A percentile compares a stretch with the other conserved stretches of the same genome.
Conservation (phyloP, 2,113 vertebrate genomes). For the Anolis carolinensis region DNA sequence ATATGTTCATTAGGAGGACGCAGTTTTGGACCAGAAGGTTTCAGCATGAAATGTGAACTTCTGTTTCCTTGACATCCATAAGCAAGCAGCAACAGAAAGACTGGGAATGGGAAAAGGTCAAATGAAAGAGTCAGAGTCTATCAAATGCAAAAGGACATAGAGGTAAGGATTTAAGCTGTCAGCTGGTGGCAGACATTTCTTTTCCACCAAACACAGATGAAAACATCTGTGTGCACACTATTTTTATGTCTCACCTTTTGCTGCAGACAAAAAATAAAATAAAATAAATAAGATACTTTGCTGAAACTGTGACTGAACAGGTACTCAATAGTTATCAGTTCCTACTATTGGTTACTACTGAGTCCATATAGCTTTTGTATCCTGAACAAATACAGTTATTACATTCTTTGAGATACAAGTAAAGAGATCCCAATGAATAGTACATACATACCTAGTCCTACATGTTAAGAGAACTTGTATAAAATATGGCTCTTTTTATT, state of each 20-base stretch:
- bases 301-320: background rate
- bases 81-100: background rate
- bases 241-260: background rate
- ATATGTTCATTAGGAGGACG: background rate
- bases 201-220: background rate
- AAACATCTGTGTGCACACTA: background rate
- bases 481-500: too few relatives aligned
- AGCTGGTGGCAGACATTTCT: background rate
- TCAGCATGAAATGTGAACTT: background rate
- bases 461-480: too few relatives aligned
- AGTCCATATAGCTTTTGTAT: background rate
- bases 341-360: background rate
- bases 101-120: background rate
- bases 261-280: background rate
- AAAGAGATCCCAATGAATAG: background rate
- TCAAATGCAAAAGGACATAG: background rate
- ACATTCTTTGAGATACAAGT: background rate
- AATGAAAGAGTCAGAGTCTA: fast-evolving
- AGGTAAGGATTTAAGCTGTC: background rate
- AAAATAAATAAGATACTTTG: background rate
- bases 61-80: background rate
- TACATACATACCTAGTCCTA: background rate
- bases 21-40: background rate
- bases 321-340: background rate
- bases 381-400: background rate